Evolutionary conservation across 2,888 invertebrate species (phyloP).

Genomic region (Heteromyza rotundicornis): DNA sequence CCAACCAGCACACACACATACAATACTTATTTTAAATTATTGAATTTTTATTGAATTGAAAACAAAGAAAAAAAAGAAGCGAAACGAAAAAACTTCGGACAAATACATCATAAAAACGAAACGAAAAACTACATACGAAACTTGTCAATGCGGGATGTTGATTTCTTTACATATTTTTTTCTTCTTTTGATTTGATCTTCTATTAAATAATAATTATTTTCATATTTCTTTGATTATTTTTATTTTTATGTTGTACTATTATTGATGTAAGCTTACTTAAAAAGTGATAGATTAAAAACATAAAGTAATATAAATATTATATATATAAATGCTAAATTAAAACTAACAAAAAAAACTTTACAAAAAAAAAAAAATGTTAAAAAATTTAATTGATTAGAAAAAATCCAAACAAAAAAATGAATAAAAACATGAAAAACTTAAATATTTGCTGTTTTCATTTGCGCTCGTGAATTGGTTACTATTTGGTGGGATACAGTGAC

Average conservation of each 20-base stretch:
- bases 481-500: too few relatives aligned
- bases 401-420: background rate
- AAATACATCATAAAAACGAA: too few relatives aligned
- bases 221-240: slow-evolving; percentile 9
- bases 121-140: too few relatives aligned
- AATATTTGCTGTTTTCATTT: background rate
- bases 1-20: too few relatives aligned
- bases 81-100: too few relatives aligned
- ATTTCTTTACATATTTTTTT: background rate
- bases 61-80: too few relatives aligned
- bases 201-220: too few relatives aligned
- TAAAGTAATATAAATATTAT: slow-evolving; percentile 33
- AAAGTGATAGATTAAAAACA: slow-evolving; percentile 51
- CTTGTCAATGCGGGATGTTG: background rate
- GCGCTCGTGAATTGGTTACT: too few relatives aligned
- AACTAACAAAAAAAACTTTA: background rate
- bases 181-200: too few relatives aligned
- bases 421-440: background rate
- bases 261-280: slow-evolving; percentile 35
- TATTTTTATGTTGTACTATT: slow-evolving; percentile 25
- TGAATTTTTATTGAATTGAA: too few relatives aligned
- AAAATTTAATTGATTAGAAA: background rate
- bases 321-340: background rate
- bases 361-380: background rate
- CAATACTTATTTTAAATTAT: too few relatives aligned